Evolutionary conservation across 2,888 invertebrate genomes (phyloP), one percentile per base, ranked within the genome.

Genomic region (Pachliopta kotzebuea): DNA sequence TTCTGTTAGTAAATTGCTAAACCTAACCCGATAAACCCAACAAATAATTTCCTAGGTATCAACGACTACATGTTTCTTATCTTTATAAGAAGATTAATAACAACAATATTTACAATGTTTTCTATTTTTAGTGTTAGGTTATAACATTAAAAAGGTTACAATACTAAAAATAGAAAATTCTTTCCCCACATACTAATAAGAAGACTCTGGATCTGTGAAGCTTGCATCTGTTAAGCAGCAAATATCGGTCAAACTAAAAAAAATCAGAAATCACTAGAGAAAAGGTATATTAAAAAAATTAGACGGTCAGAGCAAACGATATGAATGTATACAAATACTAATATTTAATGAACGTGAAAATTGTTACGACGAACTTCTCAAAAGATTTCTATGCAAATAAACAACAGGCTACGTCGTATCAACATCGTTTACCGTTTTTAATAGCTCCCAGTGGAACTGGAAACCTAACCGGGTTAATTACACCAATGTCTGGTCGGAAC

Each of bases 351-450:
- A n/a, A 20, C 24, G 18, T 61, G 11, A 65, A n/a, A 65, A 56
- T 61, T 57, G 60, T 61, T 56, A 65, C 57, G 56, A 57, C 31
- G 60, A 65, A 65, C 60, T 29, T 61, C 53, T 65, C 45, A 65
- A 57, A 57, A 60, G 45, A 65, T 65, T 61, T 61, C 60, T 65
- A 65, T 65, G 65, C 60, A 57, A 65, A 65, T 65, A 54, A 2
- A 21, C 26, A 49, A 24, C 20, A 14, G 26, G 23, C 50, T 14
- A 11, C 50, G 56, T 53, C 52, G 29, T 42, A 29, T 56, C 53
- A n/a, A 20, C 26, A 31, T 54, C 29, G 26, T 65, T 45, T 65
- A 65, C 65, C 60, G 65, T 65, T 65, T 56, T 57, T 60, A 65
- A 65, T 65, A 56, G 53, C 60, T 24, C 23, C 65, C 60, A 37